Evolutionary conservation across 2,113 vertebrate species (phyloP).

Genomic region (Chelonoidis abingdonii): DNA sequence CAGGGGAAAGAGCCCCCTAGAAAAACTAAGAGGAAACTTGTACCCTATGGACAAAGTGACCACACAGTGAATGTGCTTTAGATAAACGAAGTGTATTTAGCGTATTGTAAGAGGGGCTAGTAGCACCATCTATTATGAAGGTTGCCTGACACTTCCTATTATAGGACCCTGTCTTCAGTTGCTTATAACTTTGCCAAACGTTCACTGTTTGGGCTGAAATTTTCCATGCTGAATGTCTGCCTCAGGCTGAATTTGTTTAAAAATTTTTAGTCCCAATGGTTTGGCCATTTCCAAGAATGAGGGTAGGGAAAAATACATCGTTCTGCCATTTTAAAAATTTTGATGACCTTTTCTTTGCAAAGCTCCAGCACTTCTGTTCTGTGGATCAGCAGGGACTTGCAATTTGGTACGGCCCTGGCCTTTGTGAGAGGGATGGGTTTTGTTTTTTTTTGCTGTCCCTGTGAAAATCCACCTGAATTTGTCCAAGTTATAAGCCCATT

Average conservation of each 20-base stretch:
- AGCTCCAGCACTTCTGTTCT: neutral
- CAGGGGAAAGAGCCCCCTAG: constrained; percentile 2
- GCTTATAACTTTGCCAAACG: neutral
- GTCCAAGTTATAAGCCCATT: constrained; percentile 52
- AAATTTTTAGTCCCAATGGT: neutral
- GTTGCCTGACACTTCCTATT: neutral
- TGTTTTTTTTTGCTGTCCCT: constrained; percentile 12
- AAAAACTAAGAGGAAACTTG: neutral
- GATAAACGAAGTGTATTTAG: neutral
- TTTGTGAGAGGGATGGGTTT: constrained; percentile 26
- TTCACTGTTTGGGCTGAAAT: neutral
- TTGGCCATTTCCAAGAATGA: neutral
- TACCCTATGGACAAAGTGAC: constrained; percentile 17
- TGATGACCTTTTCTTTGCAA: neutral
- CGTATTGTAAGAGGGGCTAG: rapidly evolving
- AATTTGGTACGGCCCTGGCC: constrained; percentile 40
- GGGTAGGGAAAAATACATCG: neutral
- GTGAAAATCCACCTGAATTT: constrained; percentile 58
- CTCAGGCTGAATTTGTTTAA: neutral
- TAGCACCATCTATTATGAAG: neutral
- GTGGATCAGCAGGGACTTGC: constrained; percentile 1
- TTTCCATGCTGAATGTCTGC: neutral
- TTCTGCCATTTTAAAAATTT: constrained; percentile 42
- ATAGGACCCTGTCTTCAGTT: neutral
- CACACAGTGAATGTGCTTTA: rapidly evolving